Base-by-base conservation (phyloP, 1,140 invertebrate species). In the Bombyx mandarina region DNA sequence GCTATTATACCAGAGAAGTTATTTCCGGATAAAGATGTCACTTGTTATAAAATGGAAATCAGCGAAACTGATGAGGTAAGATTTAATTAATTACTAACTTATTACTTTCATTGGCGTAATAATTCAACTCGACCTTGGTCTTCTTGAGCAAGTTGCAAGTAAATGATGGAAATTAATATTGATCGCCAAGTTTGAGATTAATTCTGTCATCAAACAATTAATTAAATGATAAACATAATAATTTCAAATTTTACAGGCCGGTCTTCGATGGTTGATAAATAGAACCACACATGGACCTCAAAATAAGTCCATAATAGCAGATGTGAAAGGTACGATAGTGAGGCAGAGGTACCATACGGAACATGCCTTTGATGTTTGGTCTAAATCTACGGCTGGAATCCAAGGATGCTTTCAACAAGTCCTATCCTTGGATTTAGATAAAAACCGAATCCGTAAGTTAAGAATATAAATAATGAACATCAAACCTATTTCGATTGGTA, bases 41-140 rank as follows among this genome's bases (percentile, higher is more conserved):
- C 64, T 0, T 85, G 79, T 62, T 82, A 77, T 54, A 69, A 66
- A 46, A 75, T 83, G 54, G 79, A 82, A 3, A 72, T 85, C 35
- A 85, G 78, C 57, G 82, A 85, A 63, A 81, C 73, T 46, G 82
- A 85, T 63, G 75, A 73, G 78, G 82, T 85, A 69, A 66, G 67
- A 49, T 22, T 51, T 26, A 18, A 18, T 43, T 51, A 52, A 55
- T 56, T 49, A 47, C 18, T 44, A 35, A 35, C 26, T 35, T 3
- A 35, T 35, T 35, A 35, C 26, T 35, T 2, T 5, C 4, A 35
- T 35, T 35, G 2, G 2, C 26, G 4, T 3, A 35, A 5, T 35
- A 1, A 3, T 35, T 35, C 26, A 35, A 35, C 26, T 35, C 4
- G 26, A 35, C 26, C 26, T 35, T 35, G 26, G 26, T 5, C 26